Base-by-base conservation (phyloP, 2,797 vertebrate species). In the Aldrovandia affinis region DNA sequence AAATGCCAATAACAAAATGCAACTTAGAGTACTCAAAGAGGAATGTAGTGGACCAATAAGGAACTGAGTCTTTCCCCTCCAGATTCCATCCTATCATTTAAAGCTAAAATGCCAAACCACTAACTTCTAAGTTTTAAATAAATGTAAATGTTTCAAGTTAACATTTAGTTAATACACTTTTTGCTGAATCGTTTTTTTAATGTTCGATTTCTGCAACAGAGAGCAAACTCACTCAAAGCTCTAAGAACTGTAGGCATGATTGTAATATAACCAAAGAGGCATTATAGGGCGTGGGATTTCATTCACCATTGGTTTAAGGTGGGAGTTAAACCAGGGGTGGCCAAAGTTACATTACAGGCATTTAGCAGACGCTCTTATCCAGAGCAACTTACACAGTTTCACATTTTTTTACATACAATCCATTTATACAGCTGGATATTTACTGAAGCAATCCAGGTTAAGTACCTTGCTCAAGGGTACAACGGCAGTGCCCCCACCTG, bases 251-350 rank as follows among this genome's bases (percentile, higher is more conserved):
- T 39, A 61, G n/a, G 8, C 36, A 14, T 18, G 14, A 57, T 28
- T 33, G 18, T 22, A 55, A 28, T n/a, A 80, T 28, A 36, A 77
- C 18, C 1, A 39, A 2, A 59, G 50, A 44, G 55, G 55, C 25
- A 77, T 55, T 12, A 42, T 9, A n/a, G 70, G 25, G 15, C 50
- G 9, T 33, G 22, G 33, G 10, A 68, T 20, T 28, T 77, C 50
- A 39, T 57, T 77, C 33, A 50, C 18, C 52, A 30, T 78, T 61
- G 70, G 54, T 77, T 39, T 75, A 55, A 61, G 2, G 6, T 36
- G 14, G n/a, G 36, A 75, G 70, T 55, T 59, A 59, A 59, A 59
- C 12, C 15, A 59, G 77, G 73, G 82, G 36, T n/a, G n/a, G n/a
- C n/a, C n/a, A n/a, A n/a, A n/a, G n/a, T n/a, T n/a, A n/a, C n/a